Conservation (phyloP, 2,888 invertebrate genomes). For the Rotaria sp. region DNA sequence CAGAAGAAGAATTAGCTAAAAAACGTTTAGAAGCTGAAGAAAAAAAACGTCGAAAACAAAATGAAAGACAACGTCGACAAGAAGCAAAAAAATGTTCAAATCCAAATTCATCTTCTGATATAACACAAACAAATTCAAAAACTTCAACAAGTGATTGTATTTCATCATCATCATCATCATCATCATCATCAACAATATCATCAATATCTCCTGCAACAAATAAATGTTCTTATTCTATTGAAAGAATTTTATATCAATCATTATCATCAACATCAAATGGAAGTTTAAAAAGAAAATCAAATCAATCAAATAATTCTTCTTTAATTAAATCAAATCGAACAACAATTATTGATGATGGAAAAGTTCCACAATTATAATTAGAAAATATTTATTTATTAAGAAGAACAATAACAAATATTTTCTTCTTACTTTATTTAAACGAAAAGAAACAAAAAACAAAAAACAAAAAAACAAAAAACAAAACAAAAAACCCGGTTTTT, state of each 20-base stretch:
- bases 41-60: conserved; percentile 72
- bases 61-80: background rate
- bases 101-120: background rate
- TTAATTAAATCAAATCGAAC: background rate
- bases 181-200: background rate
- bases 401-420: too few species aligned
- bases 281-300: background rate
- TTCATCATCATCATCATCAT: background rate
- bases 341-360: background rate
- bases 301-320: background rate
- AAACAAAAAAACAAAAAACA: too few species aligned
- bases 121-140: background rate
- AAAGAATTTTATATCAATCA: conserved; percentile 10
- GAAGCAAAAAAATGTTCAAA: background rate
- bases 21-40: conserved; percentile 62
- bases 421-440: too few species aligned
- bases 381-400: background rate
- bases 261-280: conserved; percentile 10
- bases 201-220: background rate
- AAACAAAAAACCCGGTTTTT: too few species aligned
- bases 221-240: conserved; percentile 26
- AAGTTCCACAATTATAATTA: background rate
- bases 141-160: background rate
- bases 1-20: conserved; percentile 63
- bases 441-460: too few species aligned